These are phyloP conservation scores for Falco peregrinus DNA, from an alignment of 2,797 vertebrate genomes.

Conservation along the genomic window DNA sequence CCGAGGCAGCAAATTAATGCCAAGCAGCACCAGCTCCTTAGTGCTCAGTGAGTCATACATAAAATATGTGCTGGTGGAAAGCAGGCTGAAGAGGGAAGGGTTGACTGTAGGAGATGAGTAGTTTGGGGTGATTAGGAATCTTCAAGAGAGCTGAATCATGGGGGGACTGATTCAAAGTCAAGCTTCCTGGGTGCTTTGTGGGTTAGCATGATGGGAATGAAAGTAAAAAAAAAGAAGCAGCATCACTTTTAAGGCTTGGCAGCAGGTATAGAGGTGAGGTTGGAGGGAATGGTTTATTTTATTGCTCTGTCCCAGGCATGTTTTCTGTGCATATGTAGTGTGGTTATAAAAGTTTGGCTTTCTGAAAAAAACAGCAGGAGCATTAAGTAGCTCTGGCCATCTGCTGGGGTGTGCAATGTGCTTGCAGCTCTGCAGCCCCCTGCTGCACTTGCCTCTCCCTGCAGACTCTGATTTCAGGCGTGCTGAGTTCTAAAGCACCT, in stretches of 20 bases:
- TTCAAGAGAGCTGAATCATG: neutral
- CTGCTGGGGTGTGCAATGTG: neutral
- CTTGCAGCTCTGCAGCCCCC: neutral
- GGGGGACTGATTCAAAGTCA: neutral
- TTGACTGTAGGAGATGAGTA: neutral
- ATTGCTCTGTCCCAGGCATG: neutral
- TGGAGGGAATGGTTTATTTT: neutral
- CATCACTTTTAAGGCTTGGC: neutral
- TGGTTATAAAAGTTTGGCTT: neutral
- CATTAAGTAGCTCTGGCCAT: neutral
- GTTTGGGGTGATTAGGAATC: neutral
- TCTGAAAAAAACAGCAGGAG: neutral
- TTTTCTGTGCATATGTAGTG: neutral
- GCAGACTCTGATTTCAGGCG: neutral
- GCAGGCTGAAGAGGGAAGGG: neutral
- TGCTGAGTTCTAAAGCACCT: neutral
- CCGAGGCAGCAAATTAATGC: slow-evolving; percentile 9
- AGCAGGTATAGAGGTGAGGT: neutral
- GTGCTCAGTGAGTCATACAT: slow-evolving; percentile 19
- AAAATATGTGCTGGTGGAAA: slow-evolving; percentile 44
- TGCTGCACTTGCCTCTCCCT: neutral
- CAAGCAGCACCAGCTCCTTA: neutral
- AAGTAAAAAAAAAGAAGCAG: neutral
- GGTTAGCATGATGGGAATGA: neutral
- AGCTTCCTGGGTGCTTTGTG: neutral